Evolutionary conservation across 2,797 vertebrate species (phyloP).

Genomic region (Gastrophryne carolinensis): DNA sequence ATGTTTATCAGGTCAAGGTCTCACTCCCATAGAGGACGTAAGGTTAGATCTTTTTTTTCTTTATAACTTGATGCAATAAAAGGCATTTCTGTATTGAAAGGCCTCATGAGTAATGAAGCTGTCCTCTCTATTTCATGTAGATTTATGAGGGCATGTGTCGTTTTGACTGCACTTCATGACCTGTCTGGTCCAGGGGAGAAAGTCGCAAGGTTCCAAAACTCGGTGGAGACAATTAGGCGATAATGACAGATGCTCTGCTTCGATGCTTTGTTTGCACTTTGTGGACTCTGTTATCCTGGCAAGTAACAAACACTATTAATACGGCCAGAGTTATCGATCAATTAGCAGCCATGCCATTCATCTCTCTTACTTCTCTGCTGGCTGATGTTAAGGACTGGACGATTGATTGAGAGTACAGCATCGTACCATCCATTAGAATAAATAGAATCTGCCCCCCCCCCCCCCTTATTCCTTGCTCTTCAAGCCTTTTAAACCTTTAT

Average conservation of each 20-base stretch:
- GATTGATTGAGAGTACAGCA: constrained; percentile 8
- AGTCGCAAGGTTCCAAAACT: neutral
- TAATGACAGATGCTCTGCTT: constrained; percentile 23
- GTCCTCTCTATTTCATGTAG: constrained; percentile 1
- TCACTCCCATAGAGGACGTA: neutral
- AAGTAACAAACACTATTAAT: constrained; percentile 29
- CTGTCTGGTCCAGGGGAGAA: neutral
- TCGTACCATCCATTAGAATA: neutral
- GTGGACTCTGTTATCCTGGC: constrained; percentile 32
- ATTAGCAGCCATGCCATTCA: constrained; percentile 46
- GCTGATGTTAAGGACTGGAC: neutral
- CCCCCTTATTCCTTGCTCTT: too few relatives aligned
- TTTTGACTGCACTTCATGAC: constrained; percentile 1
- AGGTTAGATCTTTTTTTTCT: neutral
- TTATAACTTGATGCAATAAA: neutral
- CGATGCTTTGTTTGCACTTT: constrained; percentile 34
- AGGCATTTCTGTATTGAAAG: neutral
- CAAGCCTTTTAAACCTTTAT: too few relatives aligned
- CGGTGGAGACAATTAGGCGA: constrained; percentile 22
- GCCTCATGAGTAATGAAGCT: constrained; percentile 5
- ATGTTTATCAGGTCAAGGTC: neutral
- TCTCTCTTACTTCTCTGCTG: constrained; percentile 19
- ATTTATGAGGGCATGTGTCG: constrained; percentile 13
- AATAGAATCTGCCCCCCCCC: neutral
- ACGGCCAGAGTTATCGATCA: constrained; percentile 42